Percentiles rank a stretch among this genome's conserved stretches.
These are phyloP conservation scores for Spisula subtruncata DNA, from an alignment of 2,888 invertebrate species.

Conservation along the genomic window DNA sequence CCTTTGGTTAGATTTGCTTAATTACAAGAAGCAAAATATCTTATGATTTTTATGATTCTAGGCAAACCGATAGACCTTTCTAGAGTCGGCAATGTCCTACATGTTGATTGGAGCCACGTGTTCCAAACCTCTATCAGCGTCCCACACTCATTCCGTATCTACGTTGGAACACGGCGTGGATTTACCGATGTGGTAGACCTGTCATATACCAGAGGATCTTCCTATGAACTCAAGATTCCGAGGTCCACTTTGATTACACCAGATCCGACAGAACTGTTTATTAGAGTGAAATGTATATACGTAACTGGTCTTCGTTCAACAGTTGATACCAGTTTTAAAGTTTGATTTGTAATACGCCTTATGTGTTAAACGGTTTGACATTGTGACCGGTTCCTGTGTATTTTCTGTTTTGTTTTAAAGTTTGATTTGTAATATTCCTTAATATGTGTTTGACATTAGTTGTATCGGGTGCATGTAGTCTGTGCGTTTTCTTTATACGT, in stretches of 20 bases:
- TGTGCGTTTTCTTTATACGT: no score
- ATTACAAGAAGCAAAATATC: no score
- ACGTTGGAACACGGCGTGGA: background rate
- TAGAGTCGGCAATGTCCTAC: background rate
- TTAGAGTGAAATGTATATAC: conserved; percentile 12
- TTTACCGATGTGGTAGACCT: background rate
- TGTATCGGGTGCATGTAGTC: background rate
- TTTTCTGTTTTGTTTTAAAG: no score
- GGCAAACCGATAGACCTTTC: background rate
- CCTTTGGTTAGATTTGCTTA: no score
- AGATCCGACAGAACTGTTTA: conserved; percentile 13
- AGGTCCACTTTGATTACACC: conserved; percentile 15
- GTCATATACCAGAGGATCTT: background rate
- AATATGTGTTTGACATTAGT: no score
- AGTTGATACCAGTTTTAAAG: background rate
- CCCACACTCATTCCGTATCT: background rate
- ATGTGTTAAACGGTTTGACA: no score
- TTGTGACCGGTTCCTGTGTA: no score
- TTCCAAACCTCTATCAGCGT: background rate
- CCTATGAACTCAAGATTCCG: background rate
- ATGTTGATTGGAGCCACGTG: background rate
- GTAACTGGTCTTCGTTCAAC: background rate
- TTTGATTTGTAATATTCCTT: no score
- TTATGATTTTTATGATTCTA: background rate
- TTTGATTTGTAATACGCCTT: background rate